Percentiles rank a stretch among this genome's conserved stretches.
Conservation (phyloP, 2,797 vertebrate genomes). For the Euphonia xanthogaster region DNA sequence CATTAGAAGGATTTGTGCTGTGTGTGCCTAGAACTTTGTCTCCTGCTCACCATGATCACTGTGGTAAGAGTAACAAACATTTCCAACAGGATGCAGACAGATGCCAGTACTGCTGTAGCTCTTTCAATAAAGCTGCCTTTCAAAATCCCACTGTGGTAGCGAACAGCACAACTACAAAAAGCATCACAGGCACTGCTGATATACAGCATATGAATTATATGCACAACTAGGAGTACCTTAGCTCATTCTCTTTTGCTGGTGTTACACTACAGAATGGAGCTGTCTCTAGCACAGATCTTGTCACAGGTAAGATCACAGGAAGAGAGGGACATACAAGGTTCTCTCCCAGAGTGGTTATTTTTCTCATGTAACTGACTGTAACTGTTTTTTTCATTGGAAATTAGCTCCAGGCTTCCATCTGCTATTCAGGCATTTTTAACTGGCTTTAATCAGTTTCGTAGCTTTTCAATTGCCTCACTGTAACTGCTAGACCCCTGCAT, state of each 20-base stretch:
- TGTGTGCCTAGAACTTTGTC: neutral
- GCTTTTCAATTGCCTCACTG: neutral
- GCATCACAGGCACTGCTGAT: neutral
- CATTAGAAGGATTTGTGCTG: neutral
- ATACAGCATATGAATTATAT: neutral
- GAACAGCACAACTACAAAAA: neutral
- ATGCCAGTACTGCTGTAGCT: neutral
- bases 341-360: neutral
- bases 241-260: neutral
- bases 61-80: neutral
- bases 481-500: neutral
- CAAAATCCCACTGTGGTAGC: neutral
- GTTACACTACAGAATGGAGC: rapidly evolving
- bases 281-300: rapidly evolving
- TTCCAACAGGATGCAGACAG: neutral
- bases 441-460: neutral
- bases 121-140: neutral
- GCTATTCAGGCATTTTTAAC: neutral
- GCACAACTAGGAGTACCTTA: neutral
- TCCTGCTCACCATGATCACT: neutral
- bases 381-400: neutral
- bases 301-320: neutral
- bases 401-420: neutral
- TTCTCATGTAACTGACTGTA: neutral
- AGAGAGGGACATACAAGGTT: neutral